Evolutionary conservation across 2,113 vertebrate species (phyloP).

Genomic region (Indicator maculatus): DNA sequence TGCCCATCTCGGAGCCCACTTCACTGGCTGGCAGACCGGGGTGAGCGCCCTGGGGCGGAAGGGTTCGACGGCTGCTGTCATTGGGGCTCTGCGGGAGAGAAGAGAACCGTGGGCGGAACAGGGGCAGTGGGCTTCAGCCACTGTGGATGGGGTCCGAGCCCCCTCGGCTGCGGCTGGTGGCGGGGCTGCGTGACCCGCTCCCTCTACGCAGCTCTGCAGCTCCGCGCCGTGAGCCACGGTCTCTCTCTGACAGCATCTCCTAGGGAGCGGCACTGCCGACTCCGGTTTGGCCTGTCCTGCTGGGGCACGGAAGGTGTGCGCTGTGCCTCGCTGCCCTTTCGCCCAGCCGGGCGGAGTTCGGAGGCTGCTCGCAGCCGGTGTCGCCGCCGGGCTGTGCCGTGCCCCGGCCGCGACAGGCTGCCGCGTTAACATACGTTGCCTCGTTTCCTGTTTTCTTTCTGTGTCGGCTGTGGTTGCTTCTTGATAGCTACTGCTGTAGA

Average conservation of each 20-base stretch:
- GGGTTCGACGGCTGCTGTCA: not conserved
- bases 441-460: not conserved
- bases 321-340: not conserved
- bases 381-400: not conserved
- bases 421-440: fast-evolving
- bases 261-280: too few relatives aligned
- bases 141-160: not conserved
- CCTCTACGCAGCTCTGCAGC: not conserved
- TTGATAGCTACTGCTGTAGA: fast-evolving
- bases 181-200: not conserved
- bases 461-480: too few relatives aligned
- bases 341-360: not conserved
- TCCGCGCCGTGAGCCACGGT: not conserved
- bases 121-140: too few relatives aligned
- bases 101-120: not conserved
- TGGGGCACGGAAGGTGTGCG: not conserved
- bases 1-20: too few relatives aligned
- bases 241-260: too few relatives aligned
- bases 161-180: not conserved
- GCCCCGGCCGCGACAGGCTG: too few relatives aligned
- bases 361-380: not conserved
- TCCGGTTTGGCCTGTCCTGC: not conserved
- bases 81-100: not conserved
- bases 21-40: not conserved
- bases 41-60: not conserved